These are phyloP conservation scores for Furcifer pardalis DNA, from an alignment of 2,797 vertebrate genomes.

Conservation along the genomic window DNA sequence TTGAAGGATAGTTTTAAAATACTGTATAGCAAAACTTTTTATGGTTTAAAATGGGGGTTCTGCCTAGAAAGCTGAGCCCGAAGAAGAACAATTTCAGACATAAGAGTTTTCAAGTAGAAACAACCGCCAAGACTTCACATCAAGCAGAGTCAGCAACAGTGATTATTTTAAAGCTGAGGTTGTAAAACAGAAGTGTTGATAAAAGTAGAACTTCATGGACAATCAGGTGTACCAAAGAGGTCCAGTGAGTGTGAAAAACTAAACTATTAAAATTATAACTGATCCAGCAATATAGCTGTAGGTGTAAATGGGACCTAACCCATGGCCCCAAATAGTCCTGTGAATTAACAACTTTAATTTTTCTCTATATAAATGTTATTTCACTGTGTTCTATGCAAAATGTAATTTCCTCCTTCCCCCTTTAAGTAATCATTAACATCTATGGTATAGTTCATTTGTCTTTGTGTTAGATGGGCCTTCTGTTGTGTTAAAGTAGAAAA, in stretches of 20 bases:
- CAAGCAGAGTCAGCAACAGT: neutral
- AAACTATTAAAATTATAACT: neutral
- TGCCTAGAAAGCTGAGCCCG: slow-evolving; percentile 6
- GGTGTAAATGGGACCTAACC: neutral
- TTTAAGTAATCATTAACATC: too few relatives aligned
- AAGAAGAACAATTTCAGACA: neutral
- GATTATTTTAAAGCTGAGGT: slow-evolving; percentile 25
- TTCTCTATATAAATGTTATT: too few relatives aligned
- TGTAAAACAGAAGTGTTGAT: slow-evolving; percentile 28
- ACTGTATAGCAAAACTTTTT: neutral
- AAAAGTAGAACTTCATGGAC: neutral
- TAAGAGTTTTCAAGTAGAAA: slow-evolving; percentile 5
- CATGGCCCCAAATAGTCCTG: neutral
- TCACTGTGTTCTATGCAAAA: too few relatives aligned
- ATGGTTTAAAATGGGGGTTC: slow-evolving; percentile 9
- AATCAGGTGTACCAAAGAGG: neutral
- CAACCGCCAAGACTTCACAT: neutral
- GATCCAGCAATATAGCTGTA: neutral
- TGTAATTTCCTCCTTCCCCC: too few relatives aligned
- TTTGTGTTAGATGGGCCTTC: too few relatives aligned
- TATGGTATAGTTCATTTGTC: too few relatives aligned
- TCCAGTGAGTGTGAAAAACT: neutral
- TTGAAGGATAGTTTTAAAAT: slow-evolving; percentile 7
- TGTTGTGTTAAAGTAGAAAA: too few relatives aligned
- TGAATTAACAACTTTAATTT: too few relatives aligned